Base-by-base conservation (phyloP, 2,113 vertebrate species). In the Oxygymnocypris stewartii region DNA sequence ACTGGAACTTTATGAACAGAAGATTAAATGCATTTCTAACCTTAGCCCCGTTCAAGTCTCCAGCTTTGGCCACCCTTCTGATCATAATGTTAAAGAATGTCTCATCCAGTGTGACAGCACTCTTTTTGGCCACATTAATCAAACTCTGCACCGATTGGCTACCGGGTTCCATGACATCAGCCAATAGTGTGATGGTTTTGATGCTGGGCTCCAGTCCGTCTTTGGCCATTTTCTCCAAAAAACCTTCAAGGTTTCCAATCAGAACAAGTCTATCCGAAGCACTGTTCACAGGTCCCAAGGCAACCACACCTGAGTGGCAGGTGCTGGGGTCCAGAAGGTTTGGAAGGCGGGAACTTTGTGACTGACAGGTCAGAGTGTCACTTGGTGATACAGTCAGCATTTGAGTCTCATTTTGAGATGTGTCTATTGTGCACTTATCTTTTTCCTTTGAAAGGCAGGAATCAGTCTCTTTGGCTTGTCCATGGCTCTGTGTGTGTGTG, bases 11-110 rank as follows among this genome's bases (percentile, higher is more conserved):
- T 57, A 44, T 28, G 6, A 65, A 65, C 20, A 44, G 18, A 37
- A 13, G 74, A 67, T 31, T 69, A 23, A 37, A 28, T 28, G 14
- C 42, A 14, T 18, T 3, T 20, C 87, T 85, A 8, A 99, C 98
- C 97, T 97, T 96, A 0, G 96, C 97, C 12, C 93, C 96, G 18
- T 96, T 92, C 63, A 96, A 89, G 85, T 96, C 94, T 35, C 95
- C 93, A 7, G 73, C 86, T 92, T 92, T 97, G 73, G 96, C 96
- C 47, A 93, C 94, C 89, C 94, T 96, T 85, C 94, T 95, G 74
- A 99, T 93, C 89, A 95, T 93, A 0, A 95, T 94, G 86, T 99
- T 99, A 85, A 97, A 99, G 90, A 99, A 99, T 0, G 93, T 93
- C 10, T 95, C 87, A 0, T 99, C 97, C 0, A 95, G 94, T 88